phyloP scores from a whole-genome alignment of 1,140 invertebrate genomes.

The Nixonia krombeini region DNA sequence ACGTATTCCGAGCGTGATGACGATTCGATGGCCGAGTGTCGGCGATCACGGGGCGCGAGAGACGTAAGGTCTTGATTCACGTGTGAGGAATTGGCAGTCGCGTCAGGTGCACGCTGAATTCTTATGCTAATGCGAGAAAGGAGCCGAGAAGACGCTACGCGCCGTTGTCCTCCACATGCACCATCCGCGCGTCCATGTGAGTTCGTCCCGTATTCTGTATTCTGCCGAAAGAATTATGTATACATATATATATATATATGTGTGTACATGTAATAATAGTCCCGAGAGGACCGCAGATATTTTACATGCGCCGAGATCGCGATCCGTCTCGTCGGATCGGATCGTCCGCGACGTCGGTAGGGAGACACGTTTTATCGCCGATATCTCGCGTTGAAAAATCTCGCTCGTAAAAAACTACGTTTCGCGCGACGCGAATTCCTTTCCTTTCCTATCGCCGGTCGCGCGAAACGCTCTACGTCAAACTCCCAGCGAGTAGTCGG shows the following conservation, averaged over 20 bases:
- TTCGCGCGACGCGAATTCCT: no score
- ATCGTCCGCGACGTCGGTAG: no score
- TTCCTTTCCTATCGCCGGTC: no score
- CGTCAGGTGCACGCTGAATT: conserved; percentile 67
- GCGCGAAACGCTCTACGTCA: no score
- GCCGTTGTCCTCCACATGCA: conserved; percentile 58
- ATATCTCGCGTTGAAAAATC: no score
- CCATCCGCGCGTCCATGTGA: conserved; percentile 54
- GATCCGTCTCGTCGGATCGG: no score
- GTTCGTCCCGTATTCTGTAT: conserved; percentile 56
- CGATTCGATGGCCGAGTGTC: conserved; percentile 49
- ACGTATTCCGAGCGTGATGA: conserved; percentile 58
- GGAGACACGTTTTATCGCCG: no score
- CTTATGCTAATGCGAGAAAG: conserved; percentile 70
- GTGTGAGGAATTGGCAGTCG: conserved; percentile 61
- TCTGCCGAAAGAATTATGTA: conserved; percentile 57
- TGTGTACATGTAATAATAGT: no score
- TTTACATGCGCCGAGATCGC: no score
- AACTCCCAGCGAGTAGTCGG: no score
- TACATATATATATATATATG: background rate
- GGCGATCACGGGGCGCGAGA: conserved; percentile 59
- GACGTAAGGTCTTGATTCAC: conserved; percentile 65
- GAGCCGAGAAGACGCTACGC: conserved; percentile 70
- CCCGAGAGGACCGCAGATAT: no score
- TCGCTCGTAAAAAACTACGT: conserved; percentile 29